phyloP scores from a whole-genome alignment of 2,797 vertebrate genomes.

The Chrosomus eos region DNA sequence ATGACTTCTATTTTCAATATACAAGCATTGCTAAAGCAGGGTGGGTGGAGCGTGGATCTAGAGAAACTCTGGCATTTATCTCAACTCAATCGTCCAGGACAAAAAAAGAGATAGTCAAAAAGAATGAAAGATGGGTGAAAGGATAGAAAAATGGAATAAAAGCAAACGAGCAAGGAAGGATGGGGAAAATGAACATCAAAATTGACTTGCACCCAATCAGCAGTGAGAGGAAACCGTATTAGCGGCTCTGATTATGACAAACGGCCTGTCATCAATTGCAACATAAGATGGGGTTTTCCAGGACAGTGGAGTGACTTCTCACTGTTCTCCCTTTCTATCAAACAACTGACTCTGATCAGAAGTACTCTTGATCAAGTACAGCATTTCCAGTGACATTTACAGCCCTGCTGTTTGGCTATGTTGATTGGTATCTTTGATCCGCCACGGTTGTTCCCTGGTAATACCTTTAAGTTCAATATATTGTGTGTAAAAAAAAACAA shows the following conservation, averaged over 20 bases:
- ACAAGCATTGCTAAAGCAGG: not conserved
- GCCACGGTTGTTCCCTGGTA: constrained; percentile 61
- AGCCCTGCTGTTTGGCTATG: constrained; percentile 22
- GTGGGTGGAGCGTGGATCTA: not conserved
- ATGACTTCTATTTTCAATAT: not conserved
- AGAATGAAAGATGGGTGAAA: not conserved
- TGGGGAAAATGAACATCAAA: not conserved
- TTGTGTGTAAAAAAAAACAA: constrained; percentile 51
- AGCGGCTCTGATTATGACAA: constrained; percentile 20
- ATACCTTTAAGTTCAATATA: constrained; percentile 69
- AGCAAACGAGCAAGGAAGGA: not conserved
- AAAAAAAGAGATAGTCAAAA: not conserved
- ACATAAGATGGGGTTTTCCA: constrained; percentile 18
- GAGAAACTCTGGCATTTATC: not conserved
- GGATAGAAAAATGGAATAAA: not conserved
- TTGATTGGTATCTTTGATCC: constrained; percentile 62
- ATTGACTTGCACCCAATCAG: not conserved
- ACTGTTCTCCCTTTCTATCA: constrained; percentile 3
- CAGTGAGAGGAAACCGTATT: constrained; percentile 25
- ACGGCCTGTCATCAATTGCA: constrained; percentile 12
- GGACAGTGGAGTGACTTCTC: not conserved
- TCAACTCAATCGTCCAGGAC: not conserved
- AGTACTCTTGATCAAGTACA: constrained; percentile 10
- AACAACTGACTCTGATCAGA: constrained; percentile 17
- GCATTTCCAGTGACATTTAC: constrained; percentile 17